Base-by-base conservation (phyloP, 2,888 invertebrate species). In the Myopa testacea region DNA sequence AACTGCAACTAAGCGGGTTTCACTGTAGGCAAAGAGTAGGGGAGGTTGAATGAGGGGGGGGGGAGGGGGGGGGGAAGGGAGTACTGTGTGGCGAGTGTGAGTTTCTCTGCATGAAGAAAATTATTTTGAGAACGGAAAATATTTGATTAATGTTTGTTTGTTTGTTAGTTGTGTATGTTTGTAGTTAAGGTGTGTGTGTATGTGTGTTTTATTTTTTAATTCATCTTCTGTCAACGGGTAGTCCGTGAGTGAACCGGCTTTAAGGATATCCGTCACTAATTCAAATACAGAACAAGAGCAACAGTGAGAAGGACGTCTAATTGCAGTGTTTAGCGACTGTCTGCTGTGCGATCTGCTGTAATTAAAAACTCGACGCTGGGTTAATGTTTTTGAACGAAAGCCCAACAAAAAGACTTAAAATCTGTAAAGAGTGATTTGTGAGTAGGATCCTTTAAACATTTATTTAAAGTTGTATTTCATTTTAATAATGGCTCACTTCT, bases 141-240 rank as follows among this genome's bases (percentile, higher is more conserved):
- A 75, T 75, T 75, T 75, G 75, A 65, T 75, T 75, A 55, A 67
- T 67, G 52, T 75, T 75, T 75, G 68, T 67, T n/a, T n/a, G n/a
- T 26, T 67, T 75, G 67, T 19, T 26, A 8, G 8, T n/a, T 14
- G 19, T 16, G n/a, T 63, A 0, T 38, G 45, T 62, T 38, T 73
- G 40, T 73, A 26, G 26, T 26, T 4, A 14, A 10, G 10, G 60
- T 73, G 26, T 45, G 62, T 26, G 26, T 26, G 26, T 26, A 26
- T 26, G 26, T 26, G 26, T 26, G 26, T 26, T 26, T 26, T 26
- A 38, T 19, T 8, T 37, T 72, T 58, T 58, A 45, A 19, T 71
- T 37, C 26, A 26, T 62, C 10, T 26, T 62, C 26, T 45, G 6
- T 45, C 2, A 45, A 45, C 10, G 1, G 45, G 7, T 8, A 3